Evolutionary conservation across 2,113 vertebrate species (phyloP).

Genomic region (Nanorana parkeri): DNA sequence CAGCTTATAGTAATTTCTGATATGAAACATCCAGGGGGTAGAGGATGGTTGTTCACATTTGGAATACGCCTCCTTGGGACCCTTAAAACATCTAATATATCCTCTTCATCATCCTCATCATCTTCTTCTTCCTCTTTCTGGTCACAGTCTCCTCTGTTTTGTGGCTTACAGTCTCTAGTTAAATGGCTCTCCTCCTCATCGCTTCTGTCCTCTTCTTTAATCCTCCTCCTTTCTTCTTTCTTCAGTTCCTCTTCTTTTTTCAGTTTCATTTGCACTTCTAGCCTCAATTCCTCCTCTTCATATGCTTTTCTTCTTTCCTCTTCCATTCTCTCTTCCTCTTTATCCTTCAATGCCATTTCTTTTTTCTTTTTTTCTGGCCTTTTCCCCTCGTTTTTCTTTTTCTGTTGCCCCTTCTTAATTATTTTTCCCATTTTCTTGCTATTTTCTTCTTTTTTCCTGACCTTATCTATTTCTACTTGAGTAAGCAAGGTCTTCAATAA

Average conservation of each 20-base stretch:
- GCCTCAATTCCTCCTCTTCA: constrained; percentile 48
- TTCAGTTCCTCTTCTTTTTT: constrained; percentile 48
- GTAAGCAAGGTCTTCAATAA: constrained; percentile 54
- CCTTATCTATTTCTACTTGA: constrained; percentile 65
- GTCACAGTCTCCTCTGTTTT: constrained; percentile 14
- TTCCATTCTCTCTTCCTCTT: constrained; percentile 48
- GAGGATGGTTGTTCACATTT: constrained; percentile 63
- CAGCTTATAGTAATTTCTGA: constrained; percentile 85
- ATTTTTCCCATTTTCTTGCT: constrained; percentile 57
- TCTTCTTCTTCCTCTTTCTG: constrained; percentile 43
- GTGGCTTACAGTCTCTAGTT: neutral
- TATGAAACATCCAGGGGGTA: constrained; percentile 82
- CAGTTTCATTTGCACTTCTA: constrained; percentile 61
- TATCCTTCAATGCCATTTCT: constrained; percentile 56
- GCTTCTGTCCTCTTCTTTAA: constrained; percentile 60
- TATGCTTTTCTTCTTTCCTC: constrained; percentile 52
- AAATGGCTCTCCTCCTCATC: constrained; percentile 48
- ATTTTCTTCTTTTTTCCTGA: constrained; percentile 57
- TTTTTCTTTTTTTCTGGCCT: constrained; percentile 52
- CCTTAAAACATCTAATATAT: constrained; percentile 75
- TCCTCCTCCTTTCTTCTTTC: constrained; percentile 40
- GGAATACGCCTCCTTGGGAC: constrained; percentile 63
- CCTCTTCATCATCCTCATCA: constrained; percentile 55
- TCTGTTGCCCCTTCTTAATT: constrained; percentile 25
- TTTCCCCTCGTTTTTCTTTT: constrained; percentile 61